phyloP scores from a whole-genome alignment of 2,888 invertebrate species.

The Malacosoma neustria region DNA sequence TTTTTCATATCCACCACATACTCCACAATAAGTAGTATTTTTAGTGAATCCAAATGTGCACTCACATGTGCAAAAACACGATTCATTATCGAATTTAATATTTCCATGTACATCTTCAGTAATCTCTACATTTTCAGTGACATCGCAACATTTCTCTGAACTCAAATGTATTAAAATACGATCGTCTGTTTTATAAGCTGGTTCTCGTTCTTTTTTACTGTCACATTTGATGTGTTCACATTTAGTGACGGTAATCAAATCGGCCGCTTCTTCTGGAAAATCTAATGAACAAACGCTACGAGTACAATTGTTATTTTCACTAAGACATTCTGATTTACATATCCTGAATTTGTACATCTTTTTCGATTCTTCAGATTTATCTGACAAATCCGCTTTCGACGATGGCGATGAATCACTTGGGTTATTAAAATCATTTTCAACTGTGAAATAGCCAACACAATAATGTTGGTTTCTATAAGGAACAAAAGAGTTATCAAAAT shows the following conservation, averaged over 20 bases:
- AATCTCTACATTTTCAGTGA: slow-evolving; percentile 33
- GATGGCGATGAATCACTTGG: slow-evolving; percentile 9
- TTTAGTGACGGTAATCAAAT: slow-evolving; percentile 29
- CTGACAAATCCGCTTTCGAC: slow-evolving; percentile 15
- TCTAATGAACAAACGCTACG: slow-evolving; percentile 30
- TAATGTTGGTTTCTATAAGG: slow-evolving; percentile 36
- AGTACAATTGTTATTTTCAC: slow-evolving; percentile 14
- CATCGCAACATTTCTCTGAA: slow-evolving; percentile 24
- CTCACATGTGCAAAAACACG: slow-evolving; percentile 57
- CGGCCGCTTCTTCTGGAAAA: slow-evolving; percentile 25
- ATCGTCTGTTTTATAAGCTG: slow-evolving; percentile 29
- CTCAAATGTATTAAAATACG: slow-evolving; percentile 17
- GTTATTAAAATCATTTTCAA: slow-evolving; percentile 29
- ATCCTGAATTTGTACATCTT: slow-evolving; percentile 22
- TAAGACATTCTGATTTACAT: slow-evolving; percentile 26
- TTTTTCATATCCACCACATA: slow-evolving; percentile 55
- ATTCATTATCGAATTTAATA: slow-evolving; percentile 32
- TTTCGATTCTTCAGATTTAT: slow-evolving; percentile 12
- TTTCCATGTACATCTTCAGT: slow-evolving; percentile 35
- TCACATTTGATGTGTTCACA: slow-evolving; percentile 38
- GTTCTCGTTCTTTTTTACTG: slow-evolving; percentile 22
- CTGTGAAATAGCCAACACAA: slow-evolving; percentile 49
- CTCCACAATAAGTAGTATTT: slow-evolving; percentile 50
- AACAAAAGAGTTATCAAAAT: slow-evolving; percentile 32
- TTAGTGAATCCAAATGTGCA: slow-evolving; percentile 52